These are phyloP conservation scores for Stegophylla sp. DNA, from an alignment of 2,888 invertebrate genomes.

Conservation along the genomic window DNA sequence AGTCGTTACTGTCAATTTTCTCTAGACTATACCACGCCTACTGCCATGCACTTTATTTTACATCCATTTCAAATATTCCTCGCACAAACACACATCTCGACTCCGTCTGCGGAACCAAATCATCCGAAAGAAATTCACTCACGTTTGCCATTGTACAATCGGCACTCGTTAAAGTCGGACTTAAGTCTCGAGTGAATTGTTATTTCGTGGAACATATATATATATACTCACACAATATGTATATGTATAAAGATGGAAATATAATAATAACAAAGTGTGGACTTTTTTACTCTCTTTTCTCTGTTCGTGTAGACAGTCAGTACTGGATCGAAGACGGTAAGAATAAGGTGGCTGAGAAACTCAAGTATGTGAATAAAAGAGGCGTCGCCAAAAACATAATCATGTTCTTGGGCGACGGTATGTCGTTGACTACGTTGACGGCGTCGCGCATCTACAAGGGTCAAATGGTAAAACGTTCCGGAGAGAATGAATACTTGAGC, in stretches of 20 bases:
- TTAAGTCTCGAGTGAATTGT: constrained; percentile 38
- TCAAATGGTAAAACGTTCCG: constrained; percentile 67
- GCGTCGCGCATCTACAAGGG: constrained; percentile 81
- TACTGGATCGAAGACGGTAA: constrained; percentile 56
- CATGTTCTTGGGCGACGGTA: constrained; percentile 87
- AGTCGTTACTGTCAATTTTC: constrained; percentile 18
- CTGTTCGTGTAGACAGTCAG: constrained; percentile 25
- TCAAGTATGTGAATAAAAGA: constrained; percentile 62
- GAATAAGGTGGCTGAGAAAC: constrained; percentile 43
- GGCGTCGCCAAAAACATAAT: constrained; percentile 81
- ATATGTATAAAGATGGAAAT: background rate
- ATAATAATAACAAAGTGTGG: constrained; percentile 11
- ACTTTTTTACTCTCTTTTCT: constrained; percentile 20
- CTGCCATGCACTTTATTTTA: background rate
- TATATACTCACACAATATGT: background rate
- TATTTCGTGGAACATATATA: background rate
- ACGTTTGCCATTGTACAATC: constrained; percentile 1
- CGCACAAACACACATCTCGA: constrained; percentile 20
- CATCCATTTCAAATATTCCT: constrained; percentile 17
- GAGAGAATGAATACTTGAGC: constrained; percentile 51
- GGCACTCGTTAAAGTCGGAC: constrained; percentile 47
- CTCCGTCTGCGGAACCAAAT: constrained; percentile 20
- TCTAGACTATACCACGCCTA: background rate
- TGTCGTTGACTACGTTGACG: constrained; percentile 86
- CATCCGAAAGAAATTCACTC: constrained; percentile 28